Conservation (phyloP, 1,140 invertebrate genomes). For the Drosophila ohnishii region DNA sequence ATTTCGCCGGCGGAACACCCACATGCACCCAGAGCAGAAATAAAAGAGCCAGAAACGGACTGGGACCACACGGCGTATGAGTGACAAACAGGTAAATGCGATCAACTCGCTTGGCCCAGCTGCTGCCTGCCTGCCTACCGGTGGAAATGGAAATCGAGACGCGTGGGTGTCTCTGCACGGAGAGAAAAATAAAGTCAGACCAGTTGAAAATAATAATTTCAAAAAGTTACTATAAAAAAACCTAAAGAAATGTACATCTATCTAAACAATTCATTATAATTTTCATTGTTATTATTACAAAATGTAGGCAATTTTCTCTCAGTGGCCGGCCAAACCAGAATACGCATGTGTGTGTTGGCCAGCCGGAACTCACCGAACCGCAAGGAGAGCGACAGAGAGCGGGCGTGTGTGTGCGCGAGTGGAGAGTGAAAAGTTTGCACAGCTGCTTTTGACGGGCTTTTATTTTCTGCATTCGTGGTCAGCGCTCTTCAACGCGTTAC, state of each 20-base stretch:
- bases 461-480: conserved; percentile 13
- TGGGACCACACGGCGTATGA: conserved; percentile 68
- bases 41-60: conserved; percentile 18
- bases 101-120: conserved; percentile 63
- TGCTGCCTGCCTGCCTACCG: conserved; percentile 5
- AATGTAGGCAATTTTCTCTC: not conserved
- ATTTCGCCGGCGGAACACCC: conserved; percentile 24
- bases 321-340: conserved; percentile 13
- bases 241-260: not conserved
- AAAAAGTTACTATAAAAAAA: too few relatives aligned
- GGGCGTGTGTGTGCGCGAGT: conserved; percentile 6
- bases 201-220: not conserved
- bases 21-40: conserved; percentile 21
- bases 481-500: conserved; percentile 4
- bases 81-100: conserved; percentile 65
- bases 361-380: conserved; percentile 46
- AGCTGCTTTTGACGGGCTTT: conserved; percentile 32
- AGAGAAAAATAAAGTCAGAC: not conserved
- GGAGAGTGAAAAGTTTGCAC: conserved; percentile 42
- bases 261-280: not conserved
- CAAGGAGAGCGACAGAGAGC: conserved; percentile 14
- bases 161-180: conserved; percentile 37
- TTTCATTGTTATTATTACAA: not conserved
- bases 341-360: conserved; percentile 32
- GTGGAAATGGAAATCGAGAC: conserved; percentile 59